Conservation (phyloP, 1,140 invertebrate species). For the Lordiphosa stackelbergi region DNA sequence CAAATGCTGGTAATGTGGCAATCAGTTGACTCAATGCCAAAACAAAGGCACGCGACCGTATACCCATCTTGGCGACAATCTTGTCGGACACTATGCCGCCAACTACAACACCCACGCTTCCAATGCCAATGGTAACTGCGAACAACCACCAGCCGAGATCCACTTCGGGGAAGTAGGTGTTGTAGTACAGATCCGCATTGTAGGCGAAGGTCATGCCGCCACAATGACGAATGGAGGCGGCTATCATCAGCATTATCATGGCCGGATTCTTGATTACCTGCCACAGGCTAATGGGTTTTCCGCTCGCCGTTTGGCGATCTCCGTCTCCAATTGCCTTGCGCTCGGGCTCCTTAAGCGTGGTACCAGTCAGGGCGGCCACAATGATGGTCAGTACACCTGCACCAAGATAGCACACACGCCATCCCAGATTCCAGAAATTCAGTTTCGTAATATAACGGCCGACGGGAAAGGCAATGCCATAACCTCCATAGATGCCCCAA, state of each 20-base stretch:
- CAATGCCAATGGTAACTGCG: constrained; percentile 90
- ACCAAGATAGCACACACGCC: constrained; percentile 91
- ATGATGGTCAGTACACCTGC: constrained; percentile 89
- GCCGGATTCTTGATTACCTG: constrained; percentile 86
- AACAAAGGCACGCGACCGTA: constrained; percentile 89
- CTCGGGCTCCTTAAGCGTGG: constrained; percentile 88
- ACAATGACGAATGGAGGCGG: constrained; percentile 93
- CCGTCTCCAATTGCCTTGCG: constrained; percentile 85
- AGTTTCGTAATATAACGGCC: constrained; percentile 90
- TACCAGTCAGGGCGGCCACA: constrained; percentile 84
- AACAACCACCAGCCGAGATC: constrained; percentile 93
- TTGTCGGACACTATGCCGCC: constrained; percentile 94
- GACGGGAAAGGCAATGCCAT: constrained; percentile 93
- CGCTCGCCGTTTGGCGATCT: constrained; percentile 67
- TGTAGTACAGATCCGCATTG: constrained; percentile 92
- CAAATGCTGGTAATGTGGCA: constrained; percentile 92
- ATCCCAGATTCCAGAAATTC: constrained; percentile 89
- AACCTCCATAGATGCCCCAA: constrained; percentile 97
- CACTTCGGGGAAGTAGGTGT: constrained; percentile 90
- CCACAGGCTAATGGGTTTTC: constrained; percentile 82
- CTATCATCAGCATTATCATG: constrained; percentile 88
- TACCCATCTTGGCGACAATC: constrained; percentile 91
- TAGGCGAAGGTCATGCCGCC: constrained; percentile 93
- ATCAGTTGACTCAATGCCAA: constrained; percentile 90
- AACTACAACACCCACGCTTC: constrained; percentile 90